Base-by-base conservation (phyloP, 2,888 invertebrate genomes). In the Synanthedon tipuliformis region DNA sequence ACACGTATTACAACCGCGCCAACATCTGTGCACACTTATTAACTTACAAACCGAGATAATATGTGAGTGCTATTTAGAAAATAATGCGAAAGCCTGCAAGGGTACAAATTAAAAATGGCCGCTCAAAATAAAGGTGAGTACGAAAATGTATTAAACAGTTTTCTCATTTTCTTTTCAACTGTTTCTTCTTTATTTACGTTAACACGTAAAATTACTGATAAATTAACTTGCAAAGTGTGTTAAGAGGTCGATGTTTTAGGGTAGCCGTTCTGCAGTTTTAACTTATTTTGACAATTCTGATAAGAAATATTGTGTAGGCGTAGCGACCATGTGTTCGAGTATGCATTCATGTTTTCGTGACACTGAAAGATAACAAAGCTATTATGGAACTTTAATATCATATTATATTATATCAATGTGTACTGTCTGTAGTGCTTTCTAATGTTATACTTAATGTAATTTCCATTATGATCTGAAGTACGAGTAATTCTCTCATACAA, bases 121-220 rank as follows among this genome's bases (percentile, higher is more conserved):
- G 80, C 81, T 56, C 73, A 76, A 80, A 85, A 81, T 82, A 86
- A 80, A 81, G 80, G 86, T 85, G 66, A 61, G 78, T 70, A 34
- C 27, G 27, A 5, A 34, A 34, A 34, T 1, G 27, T 27, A 27
- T 27, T 27, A 27, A 34, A 34, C 34, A 10, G 34, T 34, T 34
- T 34, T 10, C 34, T 34, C 1, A 34, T 2, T 34, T 34, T 34
- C 7, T 0, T 34, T 34, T 34, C 34, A 34, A 34, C 10, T 3
- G 8, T 34, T 7, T 8, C 8, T 34, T 34, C 34, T 34, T 34
- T 34, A 34, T 34, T 34, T 34, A 10, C 0, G 8, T 34, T 34
- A 34, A 10, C 8, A 34, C 8, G 34, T 34, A 34, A 10, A 34
- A 10, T 34, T 10, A 52, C 51, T 54, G 64, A 60, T 65, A 65